Evolutionary conservation across 2,797 vertebrate genomes (phyloP), one percentile per base, ranked within the genome.

Genomic region (Muraenolepis orangiensis): DNA sequence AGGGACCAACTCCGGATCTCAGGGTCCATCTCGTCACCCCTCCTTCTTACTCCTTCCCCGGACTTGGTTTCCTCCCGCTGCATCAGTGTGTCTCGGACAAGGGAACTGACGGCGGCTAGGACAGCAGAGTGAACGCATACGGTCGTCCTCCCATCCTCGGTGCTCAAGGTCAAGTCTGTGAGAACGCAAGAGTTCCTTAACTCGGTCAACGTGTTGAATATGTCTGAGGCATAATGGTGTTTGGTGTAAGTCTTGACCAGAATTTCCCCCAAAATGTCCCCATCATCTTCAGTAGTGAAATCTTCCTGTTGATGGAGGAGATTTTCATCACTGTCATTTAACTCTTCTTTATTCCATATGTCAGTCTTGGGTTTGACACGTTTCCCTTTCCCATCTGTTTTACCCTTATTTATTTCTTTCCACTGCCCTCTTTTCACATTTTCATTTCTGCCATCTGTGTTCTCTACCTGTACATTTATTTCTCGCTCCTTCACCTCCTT

Each of bases 41-140:
- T 61, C n/a, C 51, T 61, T 61, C 51, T 26, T 23, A 7, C 51
- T 3, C 12, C 20, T 11, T 30, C 26, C 5, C 13, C 12, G 23
- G 1, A 71, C 7, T 38, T 66, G 31, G 71, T 30, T 72, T 20
- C 38, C 57, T 12, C 2, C 66, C 42, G 64, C n/a, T 76, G 18
- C 28, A 28, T 78, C 8, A 93, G 76, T 26, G 23, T 73, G 29
- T 78, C 70, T 61, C 30, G 23, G 26, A 93, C 64, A 0, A 80
- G 4, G 1, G 80, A 81, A 86, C 93, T 94, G 73, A 93, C 86
- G 0, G 91, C 89, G 46, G 93, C 93, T 73, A 95, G 38, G 70
- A 95, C 90, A 0, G 74, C 36, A 8, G 86, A 81, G 78, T 94
- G 93, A 1, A 90, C 89, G 0, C 30, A 23, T 11, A 90, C 29